Evolutionary conservation across 1,140 invertebrate species (phyloP), one percentile per base, ranked within the genome.

Genomic region (Saccostrea cuccullata): DNA sequence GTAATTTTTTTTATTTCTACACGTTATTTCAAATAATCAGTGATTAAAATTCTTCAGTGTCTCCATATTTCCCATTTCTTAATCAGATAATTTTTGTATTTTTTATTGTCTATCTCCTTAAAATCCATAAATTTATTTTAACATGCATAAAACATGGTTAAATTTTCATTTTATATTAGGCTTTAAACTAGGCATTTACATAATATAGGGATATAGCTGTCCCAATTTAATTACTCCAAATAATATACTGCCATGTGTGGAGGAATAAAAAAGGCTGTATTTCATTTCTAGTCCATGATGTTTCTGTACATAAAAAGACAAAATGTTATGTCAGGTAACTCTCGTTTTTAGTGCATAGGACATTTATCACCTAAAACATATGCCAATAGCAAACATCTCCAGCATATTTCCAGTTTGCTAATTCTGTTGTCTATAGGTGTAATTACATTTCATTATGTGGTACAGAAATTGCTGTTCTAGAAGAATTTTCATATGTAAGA

Each of bases 401-500:
- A 64, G n/a, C 17, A 47, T 47, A n/a, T 64, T 67, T 67, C 23
- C 17, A n/a, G 20, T 67, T 9, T 20, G 60, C 60, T 67, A 26
- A 30, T 36, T 30, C 26, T 26, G 15, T 20, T 23, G 70, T 64
- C 23, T 26, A 36, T 36, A 73, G 26, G 12, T 11, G 13, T 73
- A 73, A 73, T 73, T 73, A 30, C 67, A 73, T 77, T 36, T 77
- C 70, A 77, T 77, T 77, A 77, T 77, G 70, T 77, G 70, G 26
- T 77, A 12, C 26, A 77, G 70, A 77, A 64, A 64, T 64, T 64
- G 58, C n/a, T 64, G 15, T 64, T 20, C 58, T 17, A 64, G n/a
- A 64, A 64, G 17, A 64, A 64, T 20, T 20, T 20, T 64, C 58
- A 64, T 64, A 64, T 64, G 58, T n/a, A 64, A 64, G 58, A 64